These are phyloP conservation scores for Agapetus fuscipes DNA, from an alignment of 2,888 invertebrate species.

Conservation along the genomic window DNA sequence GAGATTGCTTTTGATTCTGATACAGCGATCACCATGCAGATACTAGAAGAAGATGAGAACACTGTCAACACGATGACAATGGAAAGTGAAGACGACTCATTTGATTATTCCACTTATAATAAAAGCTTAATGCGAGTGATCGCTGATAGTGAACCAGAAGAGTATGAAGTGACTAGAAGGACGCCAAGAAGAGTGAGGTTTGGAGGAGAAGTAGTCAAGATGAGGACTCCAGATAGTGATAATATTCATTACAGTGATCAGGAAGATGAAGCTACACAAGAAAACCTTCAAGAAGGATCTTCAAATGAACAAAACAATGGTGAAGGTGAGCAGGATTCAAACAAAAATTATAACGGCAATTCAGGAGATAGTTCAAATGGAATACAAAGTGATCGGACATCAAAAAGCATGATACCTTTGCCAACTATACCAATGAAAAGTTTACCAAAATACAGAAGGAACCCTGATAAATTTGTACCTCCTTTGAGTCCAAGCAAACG, in stretches of 20 bases:
- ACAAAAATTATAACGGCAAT: conserved; percentile 40
- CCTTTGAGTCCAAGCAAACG: conserved; percentile 3
- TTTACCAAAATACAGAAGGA: conserved; percentile 26
- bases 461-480: conserved; percentile 5
- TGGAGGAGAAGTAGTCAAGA: conserved; percentile 79
- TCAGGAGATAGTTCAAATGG: conserved; percentile 30
- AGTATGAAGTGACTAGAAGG: conserved; percentile 44
- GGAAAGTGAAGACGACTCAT: conserved; percentile 32
- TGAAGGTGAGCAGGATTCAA: conserved; percentile 23
- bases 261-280: conserved; percentile 31
- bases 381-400: conserved; percentile 24
- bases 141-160: conserved; percentile 51
- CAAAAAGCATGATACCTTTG: conserved; percentile 37
- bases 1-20: conserved; percentile 75
- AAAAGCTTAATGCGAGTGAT: conserved; percentile 49
- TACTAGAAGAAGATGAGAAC: conserved; percentile 55
- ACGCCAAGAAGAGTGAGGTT: conserved; percentile 69
- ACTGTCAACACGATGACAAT: conserved; percentile 24
- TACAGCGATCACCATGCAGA: conserved; percentile 75
- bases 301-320: conserved; percentile 23
- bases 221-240: conserved; percentile 78
- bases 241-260: conserved; percentile 51
- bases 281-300: conserved; percentile 32
- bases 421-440: conserved; percentile 34
- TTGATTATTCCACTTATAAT: conserved; percentile 39